Evolutionary conservation across 2,888 invertebrate genomes (phyloP).

Genomic region (Brassicogethes aeneus): DNA sequence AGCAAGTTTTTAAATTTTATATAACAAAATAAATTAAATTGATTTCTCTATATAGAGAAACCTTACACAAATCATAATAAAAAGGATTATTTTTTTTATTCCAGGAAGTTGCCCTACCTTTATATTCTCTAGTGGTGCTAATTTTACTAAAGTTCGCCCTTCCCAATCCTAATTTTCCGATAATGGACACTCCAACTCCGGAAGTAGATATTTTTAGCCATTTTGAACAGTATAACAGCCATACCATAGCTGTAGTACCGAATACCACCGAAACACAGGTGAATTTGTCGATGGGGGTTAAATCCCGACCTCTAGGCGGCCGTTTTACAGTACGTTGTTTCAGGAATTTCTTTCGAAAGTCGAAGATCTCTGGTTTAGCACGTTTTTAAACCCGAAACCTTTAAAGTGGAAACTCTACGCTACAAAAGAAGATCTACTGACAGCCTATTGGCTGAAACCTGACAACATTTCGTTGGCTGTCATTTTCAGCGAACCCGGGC

Average conservation of each 20-base stretch:
- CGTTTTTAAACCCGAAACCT: constrained; percentile 33
- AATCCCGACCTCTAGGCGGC: too few relatives aligned
- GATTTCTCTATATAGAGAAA: too few relatives aligned
- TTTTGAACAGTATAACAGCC: constrained; percentile 48
- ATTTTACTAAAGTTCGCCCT: constrained; percentile 65
- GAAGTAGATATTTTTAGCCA: constrained; percentile 47
- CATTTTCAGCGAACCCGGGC: constrained; percentile 52
- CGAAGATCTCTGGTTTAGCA: constrained; percentile 47
- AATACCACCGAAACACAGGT: constrained; percentile 49
- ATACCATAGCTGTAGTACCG: constrained; percentile 61
- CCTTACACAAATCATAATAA: too few relatives aligned
- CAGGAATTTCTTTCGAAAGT: constrained; percentile 57
- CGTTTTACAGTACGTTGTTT: too few relatives aligned
- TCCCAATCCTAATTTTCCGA: constrained; percentile 68
- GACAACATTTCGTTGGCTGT: constrained; percentile 61
- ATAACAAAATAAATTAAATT: too few relatives aligned
- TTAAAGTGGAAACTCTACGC: constrained; percentile 58
- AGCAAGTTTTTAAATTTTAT: constrained; percentile 34
- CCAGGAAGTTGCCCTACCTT: constrained; percentile 70
- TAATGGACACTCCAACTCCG: constrained; percentile 54
- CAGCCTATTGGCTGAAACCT: constrained; percentile 59
- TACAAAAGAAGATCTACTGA: constrained; percentile 56
- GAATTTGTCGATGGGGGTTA: constrained; percentile 2
- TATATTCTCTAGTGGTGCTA: constrained; percentile 66
- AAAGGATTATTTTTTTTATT: constrained; percentile 24